phyloP scores from a whole-genome alignment of 1,140 invertebrate species.

The Caenorhabditis remanei region DNA sequence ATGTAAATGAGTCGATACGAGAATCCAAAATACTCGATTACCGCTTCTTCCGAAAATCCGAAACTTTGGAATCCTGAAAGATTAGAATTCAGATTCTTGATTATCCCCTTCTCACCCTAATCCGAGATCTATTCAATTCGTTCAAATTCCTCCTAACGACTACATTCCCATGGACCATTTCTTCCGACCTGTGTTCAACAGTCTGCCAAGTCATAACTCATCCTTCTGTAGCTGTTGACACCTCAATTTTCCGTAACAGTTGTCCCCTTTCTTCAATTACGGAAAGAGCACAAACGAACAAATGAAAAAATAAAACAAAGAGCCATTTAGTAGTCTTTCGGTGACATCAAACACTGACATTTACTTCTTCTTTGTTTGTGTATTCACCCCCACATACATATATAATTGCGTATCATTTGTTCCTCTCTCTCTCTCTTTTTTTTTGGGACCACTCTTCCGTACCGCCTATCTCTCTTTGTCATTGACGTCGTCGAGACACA shows the following conservation, averaged over 20 bases:
- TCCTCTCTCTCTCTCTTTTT: neutral
- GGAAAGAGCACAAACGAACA: neutral
- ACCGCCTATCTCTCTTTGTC: constrained; percentile 12
- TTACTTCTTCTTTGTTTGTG: neutral
- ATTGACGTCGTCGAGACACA: constrained; percentile 18
- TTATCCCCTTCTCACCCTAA: neutral
- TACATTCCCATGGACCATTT: neutral
- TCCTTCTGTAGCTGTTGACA: neutral
- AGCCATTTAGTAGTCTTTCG: neutral
- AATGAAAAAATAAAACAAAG: neutral
- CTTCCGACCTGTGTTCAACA: neutral
- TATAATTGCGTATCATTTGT: constrained; percentile 23
- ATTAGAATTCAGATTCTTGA: too few species aligned
- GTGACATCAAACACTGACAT: constrained; percentile 6
- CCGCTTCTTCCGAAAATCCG: too few species aligned
- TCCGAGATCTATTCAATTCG: neutral
- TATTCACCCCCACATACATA: neutral
- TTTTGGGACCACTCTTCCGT: neutral
- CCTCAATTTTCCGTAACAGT: constrained; percentile 18
- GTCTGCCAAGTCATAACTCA: constrained; percentile 1
- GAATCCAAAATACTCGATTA: too few species aligned
- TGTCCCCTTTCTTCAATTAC: neutral
- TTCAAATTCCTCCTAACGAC: neutral
- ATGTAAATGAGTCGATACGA: too few species aligned
- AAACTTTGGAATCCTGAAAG: too few species aligned